Percentiles rank a stretch among this genome's conserved stretches.
These are phyloP conservation scores for Macropus fuliginosus DNA, from an alignment of 2,797 vertebrate species.

Conservation along the genomic window DNA sequence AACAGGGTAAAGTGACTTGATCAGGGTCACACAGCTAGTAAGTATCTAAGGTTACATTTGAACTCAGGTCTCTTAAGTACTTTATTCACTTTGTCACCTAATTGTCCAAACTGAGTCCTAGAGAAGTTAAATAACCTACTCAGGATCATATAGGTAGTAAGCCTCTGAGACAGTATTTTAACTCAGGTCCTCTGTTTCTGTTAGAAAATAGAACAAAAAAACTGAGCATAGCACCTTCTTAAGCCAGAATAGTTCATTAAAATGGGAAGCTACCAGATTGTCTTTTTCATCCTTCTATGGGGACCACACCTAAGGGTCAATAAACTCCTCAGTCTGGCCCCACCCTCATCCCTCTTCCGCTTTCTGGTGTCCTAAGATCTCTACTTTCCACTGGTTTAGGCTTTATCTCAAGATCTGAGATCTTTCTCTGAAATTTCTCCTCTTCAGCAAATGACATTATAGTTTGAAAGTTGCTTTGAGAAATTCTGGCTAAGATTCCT, in stretches of 20 bases:
- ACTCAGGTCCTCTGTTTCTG: neutral
- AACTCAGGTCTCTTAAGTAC: neutral
- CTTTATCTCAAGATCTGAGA: neutral
- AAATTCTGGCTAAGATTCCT: neutral
- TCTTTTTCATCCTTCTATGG: neutral
- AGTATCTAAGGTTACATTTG: neutral
- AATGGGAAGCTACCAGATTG: neutral
- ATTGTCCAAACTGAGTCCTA: neutral
- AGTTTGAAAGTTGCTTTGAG: neutral
- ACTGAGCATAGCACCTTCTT: neutral
- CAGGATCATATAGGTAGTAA: neutral
- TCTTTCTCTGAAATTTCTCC: neutral
- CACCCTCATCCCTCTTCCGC: neutral
- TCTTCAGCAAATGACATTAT: neutral
- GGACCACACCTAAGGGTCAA: neutral
- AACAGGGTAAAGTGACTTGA: neutral
- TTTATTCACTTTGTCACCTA: neutral
- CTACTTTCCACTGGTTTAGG: neutral
- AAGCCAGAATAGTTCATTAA: neutral
- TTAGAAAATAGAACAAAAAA: no score
- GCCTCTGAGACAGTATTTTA: neutral
- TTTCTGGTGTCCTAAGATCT: neutral
- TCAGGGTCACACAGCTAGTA: neutral
- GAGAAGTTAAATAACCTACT: neutral
- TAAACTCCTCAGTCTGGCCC: neutral